These are phyloP conservation scores for Thecophora atra DNA, from an alignment of 2,888 invertebrate genomes.

Conservation along the genomic window DNA sequence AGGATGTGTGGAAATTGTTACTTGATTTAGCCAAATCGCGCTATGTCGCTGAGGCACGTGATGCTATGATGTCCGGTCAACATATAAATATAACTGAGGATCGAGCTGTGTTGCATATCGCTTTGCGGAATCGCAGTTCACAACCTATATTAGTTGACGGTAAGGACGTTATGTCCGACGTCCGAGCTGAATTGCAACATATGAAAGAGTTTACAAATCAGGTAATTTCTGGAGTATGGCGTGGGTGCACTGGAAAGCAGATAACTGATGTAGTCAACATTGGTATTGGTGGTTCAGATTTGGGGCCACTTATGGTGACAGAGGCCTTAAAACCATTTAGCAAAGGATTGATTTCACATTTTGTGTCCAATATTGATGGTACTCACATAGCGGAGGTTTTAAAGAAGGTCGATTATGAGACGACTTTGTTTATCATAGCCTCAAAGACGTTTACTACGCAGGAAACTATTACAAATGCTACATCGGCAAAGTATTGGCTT, in stretches of 20 bases:
- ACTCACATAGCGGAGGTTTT: constrained; percentile 96
- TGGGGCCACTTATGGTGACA: constrained; percentile 98
- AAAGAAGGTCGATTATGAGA: constrained; percentile 89
- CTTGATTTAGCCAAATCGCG: constrained; percentile 84
- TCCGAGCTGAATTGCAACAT: constrained; percentile 89
- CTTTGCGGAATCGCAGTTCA: constrained; percentile 81
- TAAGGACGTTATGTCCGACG: constrained; percentile 91
- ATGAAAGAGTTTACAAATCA: constrained; percentile 93
- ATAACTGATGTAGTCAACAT: constrained; percentile 99
- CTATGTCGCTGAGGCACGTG: constrained; percentile 84
- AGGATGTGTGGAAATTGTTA: constrained; percentile 77
- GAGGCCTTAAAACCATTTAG: constrained; percentile 95
- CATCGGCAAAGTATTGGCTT: constrained; percentile 97
- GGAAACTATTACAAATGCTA: constrained; percentile 99
- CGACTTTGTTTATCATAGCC: constrained; percentile 96
- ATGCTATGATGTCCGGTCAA: constrained; percentile 92
- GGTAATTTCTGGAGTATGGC: constrained; percentile 77
- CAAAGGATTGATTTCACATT: constrained; percentile 87
- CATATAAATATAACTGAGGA: constrained; percentile 98
- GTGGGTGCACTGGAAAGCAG: constrained; percentile 87
- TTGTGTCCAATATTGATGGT: constrained; percentile 99
- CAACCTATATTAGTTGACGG: constrained; percentile 82
- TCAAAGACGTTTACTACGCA: constrained; percentile 99
- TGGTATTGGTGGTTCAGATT: constrained; percentile 98
- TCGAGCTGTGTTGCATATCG: constrained; percentile 93